Evolutionary conservation across 2,888 invertebrate genomes (phyloP).

Genomic region (Strigamia transsilvanica): DNA sequence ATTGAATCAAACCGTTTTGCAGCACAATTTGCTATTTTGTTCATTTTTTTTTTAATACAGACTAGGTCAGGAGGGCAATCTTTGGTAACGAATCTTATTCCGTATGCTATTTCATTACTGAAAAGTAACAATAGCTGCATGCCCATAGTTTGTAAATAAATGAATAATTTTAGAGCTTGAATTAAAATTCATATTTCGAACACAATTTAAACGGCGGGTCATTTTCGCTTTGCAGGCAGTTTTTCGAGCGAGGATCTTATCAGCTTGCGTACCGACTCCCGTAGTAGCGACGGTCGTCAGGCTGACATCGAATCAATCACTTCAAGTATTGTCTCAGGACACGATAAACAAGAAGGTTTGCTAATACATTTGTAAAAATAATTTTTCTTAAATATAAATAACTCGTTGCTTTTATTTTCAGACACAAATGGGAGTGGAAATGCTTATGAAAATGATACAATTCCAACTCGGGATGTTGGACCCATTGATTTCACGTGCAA

Average conservation of each 20-base stretch:
- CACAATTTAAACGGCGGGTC: neutral
- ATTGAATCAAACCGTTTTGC: neutral
- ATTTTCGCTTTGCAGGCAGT: constrained; percentile 41
- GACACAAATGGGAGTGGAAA: neutral
- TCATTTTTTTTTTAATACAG: constrained; percentile 31
- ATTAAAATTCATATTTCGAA: neutral
- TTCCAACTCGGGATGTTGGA: constrained; percentile 50
- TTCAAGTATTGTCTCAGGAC: constrained; percentile 51
- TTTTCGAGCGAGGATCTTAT: constrained; percentile 52
- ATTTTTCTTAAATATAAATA: neutral
- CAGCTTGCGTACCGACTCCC: constrained; percentile 50
- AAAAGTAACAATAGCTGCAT: constrained; percentile 38
- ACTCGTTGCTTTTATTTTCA: neutral
- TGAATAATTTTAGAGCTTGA: neutral
- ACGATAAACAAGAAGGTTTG: constrained; percentile 13
- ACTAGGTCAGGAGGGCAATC: constrained; percentile 6
- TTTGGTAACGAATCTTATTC: constrained; percentile 24
- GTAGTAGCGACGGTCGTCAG: constrained; percentile 49
- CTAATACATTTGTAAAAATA: neutral
- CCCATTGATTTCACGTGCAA: constrained; percentile 16
- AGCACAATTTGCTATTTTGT: neutral
- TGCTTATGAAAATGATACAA: constrained; percentile 48
- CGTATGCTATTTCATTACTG: constrained; percentile 31
- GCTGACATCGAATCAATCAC: constrained; percentile 50
- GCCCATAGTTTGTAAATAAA: neutral